Evolutionary conservation across 2,113 vertebrate species (phyloP).

Genomic region (Gobiocypris rarus): DNA sequence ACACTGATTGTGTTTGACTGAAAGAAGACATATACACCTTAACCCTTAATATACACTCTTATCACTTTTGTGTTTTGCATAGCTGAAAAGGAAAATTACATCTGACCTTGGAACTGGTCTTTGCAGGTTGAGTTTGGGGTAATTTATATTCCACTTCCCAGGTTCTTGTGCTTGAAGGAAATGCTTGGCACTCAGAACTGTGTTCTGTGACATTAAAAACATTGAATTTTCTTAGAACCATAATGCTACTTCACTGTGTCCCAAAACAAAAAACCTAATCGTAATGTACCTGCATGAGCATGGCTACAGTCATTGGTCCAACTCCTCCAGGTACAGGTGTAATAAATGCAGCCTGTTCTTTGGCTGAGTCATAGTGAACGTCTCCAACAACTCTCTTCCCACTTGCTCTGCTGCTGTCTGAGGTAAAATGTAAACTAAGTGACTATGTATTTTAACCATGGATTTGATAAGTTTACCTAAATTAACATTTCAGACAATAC

Average conservation of each 20-base stretch:
- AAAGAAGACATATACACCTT: too few relatives aligned
- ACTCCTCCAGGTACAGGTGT: constrained; percentile 97
- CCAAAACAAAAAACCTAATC: not conserved
- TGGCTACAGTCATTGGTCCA: constrained; percentile 98
- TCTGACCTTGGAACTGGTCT: constrained; percentile 90
- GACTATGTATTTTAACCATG: not conserved
- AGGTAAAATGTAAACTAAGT: constrained; percentile 46
- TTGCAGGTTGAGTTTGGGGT: constrained; percentile 81
- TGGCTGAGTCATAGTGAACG: constrained; percentile 85
- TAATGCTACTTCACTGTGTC: too few relatives aligned
- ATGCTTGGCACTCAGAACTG: constrained; percentile 88
- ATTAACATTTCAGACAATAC: not conserved
- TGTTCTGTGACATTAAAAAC: constrained; percentile 81
- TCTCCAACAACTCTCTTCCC: constrained; percentile 93
- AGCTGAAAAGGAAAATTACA: not conserved
- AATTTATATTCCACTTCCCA: constrained; percentile 88
- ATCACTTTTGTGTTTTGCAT: not conserved
- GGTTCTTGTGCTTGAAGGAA: constrained; percentile 84
- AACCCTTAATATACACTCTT: too few relatives aligned
- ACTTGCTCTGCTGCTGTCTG: constrained; percentile 86
- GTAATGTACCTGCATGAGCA: constrained; percentile 91
- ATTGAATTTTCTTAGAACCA: not conserved
- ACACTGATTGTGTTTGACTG: too few relatives aligned
- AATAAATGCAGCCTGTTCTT: constrained; percentile 88
- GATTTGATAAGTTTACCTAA: not conserved